These are phyloP conservation scores for Agapetus fuscipes DNA, from an alignment of 2,888 invertebrate species.

Conservation along the genomic window DNA sequence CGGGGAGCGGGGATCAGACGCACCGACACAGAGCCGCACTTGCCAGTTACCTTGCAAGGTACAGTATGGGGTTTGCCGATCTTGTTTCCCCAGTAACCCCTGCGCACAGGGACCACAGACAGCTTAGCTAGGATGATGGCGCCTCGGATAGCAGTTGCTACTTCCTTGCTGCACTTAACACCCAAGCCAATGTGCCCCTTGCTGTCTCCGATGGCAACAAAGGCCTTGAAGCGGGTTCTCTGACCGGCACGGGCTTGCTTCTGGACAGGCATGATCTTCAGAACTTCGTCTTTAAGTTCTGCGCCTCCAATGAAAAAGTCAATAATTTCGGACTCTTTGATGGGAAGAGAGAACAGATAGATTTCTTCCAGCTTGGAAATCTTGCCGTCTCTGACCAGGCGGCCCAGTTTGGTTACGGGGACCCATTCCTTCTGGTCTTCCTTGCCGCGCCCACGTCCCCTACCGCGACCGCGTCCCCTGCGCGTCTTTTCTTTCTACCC, in stretches of 20 bases:
- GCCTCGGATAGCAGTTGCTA: slow-evolving; percentile 97
- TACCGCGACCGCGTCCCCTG: slow-evolving; percentile 69
- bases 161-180: slow-evolving; percentile 99
- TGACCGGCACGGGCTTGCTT: slow-evolving; percentile 99
- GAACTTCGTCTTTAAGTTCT: slow-evolving; percentile 87
- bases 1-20: slow-evolving; percentile 97
- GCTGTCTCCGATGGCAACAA: slow-evolving; percentile 94
- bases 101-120: slow-evolving; percentile 94
- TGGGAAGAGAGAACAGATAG: slow-evolving; percentile 95
- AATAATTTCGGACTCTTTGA: slow-evolving; percentile 99
- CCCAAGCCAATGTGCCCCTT: slow-evolving; percentile 98
- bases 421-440: slow-evolving; percentile 98
- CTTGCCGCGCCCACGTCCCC: slow-evolving; percentile 81
- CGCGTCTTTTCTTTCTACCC: too few relatives aligned
- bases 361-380: slow-evolving; percentile 95
- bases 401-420: slow-evolving; percentile 96
- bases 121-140: slow-evolving; percentile 98
- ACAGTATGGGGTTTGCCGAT: slow-evolving; percentile 99
- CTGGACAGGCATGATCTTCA: slow-evolving; percentile 99
- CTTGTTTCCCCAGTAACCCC: slow-evolving; percentile 99
- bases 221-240: slow-evolving; percentile 95
- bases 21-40: slow-evolving; percentile 97
- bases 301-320: slow-evolving; percentile 91
- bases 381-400: slow-evolving; percentile 93
- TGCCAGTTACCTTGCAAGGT: slow-evolving; percentile 99